Evolutionary conservation across 2,888 invertebrate species (phyloP).

Genomic region (Cantharis flavilabris): DNA sequence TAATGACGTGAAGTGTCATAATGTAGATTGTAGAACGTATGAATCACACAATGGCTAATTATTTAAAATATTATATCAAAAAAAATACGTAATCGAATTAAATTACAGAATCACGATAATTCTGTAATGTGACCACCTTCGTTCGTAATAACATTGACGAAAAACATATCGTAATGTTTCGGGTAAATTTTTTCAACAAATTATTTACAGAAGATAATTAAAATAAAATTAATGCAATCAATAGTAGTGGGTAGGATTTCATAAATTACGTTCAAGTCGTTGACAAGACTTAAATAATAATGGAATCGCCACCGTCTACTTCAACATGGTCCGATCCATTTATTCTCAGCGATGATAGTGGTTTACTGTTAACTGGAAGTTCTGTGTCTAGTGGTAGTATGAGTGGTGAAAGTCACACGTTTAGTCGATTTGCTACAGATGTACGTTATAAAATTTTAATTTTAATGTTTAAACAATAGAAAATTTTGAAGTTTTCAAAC

Average conservation of each 20-base stretch:
- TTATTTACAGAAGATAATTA: background rate
- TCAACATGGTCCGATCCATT: conserved; percentile 76
- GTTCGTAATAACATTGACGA: background rate
- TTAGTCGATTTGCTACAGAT: conserved; percentile 70
- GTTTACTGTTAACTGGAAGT: conserved; percentile 72
- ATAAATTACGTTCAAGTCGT: background rate
- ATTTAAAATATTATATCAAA: background rate
- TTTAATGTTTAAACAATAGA: background rate
- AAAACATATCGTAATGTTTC: background rate
- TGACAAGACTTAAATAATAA: conserved; percentile 44
- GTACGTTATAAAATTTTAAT: conserved; percentile 52
- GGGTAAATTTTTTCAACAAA: background rate
- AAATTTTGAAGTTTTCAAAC: background rate
- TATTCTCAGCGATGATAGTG: conserved; percentile 76
- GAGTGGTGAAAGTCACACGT: conserved; percentile 69
- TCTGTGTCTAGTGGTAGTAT: conserved; percentile 77
- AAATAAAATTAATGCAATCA: background rate
- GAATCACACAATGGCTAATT: background rate
- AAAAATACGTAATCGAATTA: background rate
- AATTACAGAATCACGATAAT: background rate
- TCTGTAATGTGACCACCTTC: background rate
- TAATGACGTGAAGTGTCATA: background rate
- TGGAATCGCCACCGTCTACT: conserved; percentile 80
- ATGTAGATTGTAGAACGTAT: background rate
- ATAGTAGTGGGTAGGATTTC: background rate